Base-by-base conservation (phyloP, 1,140 invertebrate genomes). In the Caenorhabditis briggsae region DNA sequence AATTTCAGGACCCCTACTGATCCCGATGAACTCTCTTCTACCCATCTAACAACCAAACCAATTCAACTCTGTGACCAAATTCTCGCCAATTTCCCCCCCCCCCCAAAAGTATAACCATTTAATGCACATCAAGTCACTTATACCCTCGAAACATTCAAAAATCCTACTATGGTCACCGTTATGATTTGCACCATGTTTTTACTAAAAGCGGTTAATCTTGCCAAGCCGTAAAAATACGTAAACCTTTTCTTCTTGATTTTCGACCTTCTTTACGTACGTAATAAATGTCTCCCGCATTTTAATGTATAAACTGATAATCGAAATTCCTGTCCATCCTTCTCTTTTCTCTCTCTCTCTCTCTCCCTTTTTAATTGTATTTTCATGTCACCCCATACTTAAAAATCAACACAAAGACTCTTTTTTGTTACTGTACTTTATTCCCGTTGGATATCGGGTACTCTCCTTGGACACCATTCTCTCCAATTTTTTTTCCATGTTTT, bases 371-470 rank as follows among this genome's bases (percentile, higher is more conserved):
- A 14, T 16, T 53, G 50, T 53, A 53, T 78, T 78, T 78, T 70
- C 46, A 78, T 78, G 43, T 78, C 70, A 78, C 70, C 70, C 70
- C 70, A 70, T 41, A 50, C 70, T 46, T 11, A 78, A 78, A 78
- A 78, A 78, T 78, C 70, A 78, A 53, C 70, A 78, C 33, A 33
- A 78, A 78, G 23, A 70, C 18, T 20, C 23, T 64, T 43, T 74
- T 16, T 65, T 65, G 61, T 65, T 78, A 78, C 70, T 78, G 70
- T 50, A 78, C 46, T 78, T 46, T 78, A 50, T 78, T 78, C 70
- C 70, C 70, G 70, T 78, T 78, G 70, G 70, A 78, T 78, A 78
- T 78, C 70, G 70, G 70, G 70, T 78, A 78, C n/a, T 23, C 18
- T 50, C 7, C 64, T 64, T 64, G 8, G 16, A 33, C 25, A 18